Evolutionary conservation across 1,140 invertebrate genomes (phyloP).

Genomic region (Nomia melanderi): DNA sequence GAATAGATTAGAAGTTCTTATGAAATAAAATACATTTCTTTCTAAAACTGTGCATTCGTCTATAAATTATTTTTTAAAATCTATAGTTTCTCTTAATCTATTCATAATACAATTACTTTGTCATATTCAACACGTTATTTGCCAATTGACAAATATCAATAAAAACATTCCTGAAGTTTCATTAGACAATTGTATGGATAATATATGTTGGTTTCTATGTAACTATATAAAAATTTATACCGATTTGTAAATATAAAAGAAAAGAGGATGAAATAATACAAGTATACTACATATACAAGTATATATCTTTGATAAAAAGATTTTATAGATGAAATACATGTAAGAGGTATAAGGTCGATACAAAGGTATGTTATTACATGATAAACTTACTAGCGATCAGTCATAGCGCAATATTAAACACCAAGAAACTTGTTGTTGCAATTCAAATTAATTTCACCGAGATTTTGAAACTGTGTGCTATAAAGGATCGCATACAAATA

Average conservation of each 20-base stretch:
- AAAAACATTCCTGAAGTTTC: constrained; percentile 13
- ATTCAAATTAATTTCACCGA: constrained; percentile 12
- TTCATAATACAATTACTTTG: constrained; percentile 1
- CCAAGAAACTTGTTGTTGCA: constrained; percentile 44
- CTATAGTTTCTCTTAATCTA: background rate
- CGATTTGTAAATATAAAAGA: background rate
- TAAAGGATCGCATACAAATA: constrained; percentile 36
- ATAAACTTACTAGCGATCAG: constrained; percentile 72
- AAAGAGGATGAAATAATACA: background rate
- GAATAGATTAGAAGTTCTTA: background rate
- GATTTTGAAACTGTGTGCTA: constrained; percentile 12
- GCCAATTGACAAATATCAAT: constrained; percentile 5
- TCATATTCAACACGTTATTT: background rate
- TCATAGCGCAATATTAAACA: constrained; percentile 41
- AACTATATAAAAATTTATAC: background rate
- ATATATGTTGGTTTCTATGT: background rate
- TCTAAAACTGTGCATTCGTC: background rate
- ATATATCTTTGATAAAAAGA: constrained; percentile 75
- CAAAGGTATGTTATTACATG: constrained; percentile 77
- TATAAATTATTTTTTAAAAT: constrained; percentile 33
- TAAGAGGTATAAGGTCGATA: constrained; percentile 79
- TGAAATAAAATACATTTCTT: background rate
- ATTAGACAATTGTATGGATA: background rate
- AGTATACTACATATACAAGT: background rate
- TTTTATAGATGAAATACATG: constrained; percentile 80